Evolutionary conservation across 2,888 invertebrate genomes (phyloP), one percentile per base, ranked within the genome.

Genomic region (Copidosoma aretas): DNA sequence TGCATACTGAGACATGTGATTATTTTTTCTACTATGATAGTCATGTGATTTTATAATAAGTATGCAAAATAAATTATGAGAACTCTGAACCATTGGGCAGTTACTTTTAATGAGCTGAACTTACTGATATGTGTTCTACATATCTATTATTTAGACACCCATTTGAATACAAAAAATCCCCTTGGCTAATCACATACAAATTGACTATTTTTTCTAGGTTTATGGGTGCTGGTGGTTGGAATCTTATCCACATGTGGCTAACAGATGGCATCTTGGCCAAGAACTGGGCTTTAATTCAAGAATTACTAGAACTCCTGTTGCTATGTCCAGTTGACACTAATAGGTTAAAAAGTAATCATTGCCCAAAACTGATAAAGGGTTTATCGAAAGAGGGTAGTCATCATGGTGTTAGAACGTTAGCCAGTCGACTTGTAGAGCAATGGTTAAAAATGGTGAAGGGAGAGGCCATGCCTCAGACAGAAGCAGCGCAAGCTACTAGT

Each of bases 161-260:
- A 56, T 49, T 62, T 60, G 21, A 41, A 41, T n/a, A 32, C 32
- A 32, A 32, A 32, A 32, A 32, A 32, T 32, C 8, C 8, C 32
- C 8, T 3, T 8, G 32, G 8, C 32, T 32, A 32, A 32, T 32
- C 24, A 15, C 46, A 12, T 46, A 22, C 32, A 57, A 58, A 53
- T 61, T 61, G 25, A 46, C 32, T 32, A 32, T 74, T 69, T 75
- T n/a, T 82, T 80, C 15, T 78, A 89, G 89, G 80, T 96, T 97
- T 83, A 93, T 97, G 91, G 89, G 90, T 68, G 91, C 91, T 69
- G 98, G 97, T 56, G 98, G 97, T 57, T 98, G 98, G 98, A 89
- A 91, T 75, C 87, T 96, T 68, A 90, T 95, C 57, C 93, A 95
- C 79, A 89, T 89, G 77, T 98, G 98, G 98, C 85, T 98, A 62